A percentile compares a stretch with the other conserved stretches of the same genome.
Evolutionary conservation across 2,888 invertebrate species (phyloP).

Genomic region (Drosophila niveifrons): DNA sequence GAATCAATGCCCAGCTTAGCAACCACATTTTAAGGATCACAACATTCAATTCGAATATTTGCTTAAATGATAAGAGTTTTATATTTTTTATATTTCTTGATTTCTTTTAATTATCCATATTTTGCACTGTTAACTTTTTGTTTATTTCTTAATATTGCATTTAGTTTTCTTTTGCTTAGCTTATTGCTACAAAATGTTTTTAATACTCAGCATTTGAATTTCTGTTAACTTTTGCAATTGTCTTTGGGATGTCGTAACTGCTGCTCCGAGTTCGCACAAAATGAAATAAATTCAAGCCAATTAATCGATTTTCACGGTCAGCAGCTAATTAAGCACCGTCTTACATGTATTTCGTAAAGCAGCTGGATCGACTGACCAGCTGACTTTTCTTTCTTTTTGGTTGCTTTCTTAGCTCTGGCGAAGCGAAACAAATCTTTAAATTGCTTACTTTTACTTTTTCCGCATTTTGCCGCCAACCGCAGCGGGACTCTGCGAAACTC

Average conservation of each 20-base stretch:
- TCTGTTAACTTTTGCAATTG: neutral
- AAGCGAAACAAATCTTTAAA: conserved; percentile 75
- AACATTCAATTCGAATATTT: neutral
- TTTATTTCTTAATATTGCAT: too few species aligned
- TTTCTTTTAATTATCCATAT: neutral
- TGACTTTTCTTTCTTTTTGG: conserved; percentile 54
- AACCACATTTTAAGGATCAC: conserved; percentile 15
- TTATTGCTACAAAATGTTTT: neutral
- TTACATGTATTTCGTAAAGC: conserved; percentile 31
- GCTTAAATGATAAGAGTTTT: neutral
- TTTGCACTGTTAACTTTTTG: neutral
- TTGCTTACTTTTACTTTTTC: conserved; percentile 79
- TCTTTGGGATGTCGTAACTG: conserved; percentile 1
- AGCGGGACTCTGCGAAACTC: conserved; percentile 29
- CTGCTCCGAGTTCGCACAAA: conserved; percentile 23
- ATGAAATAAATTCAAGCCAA: conserved; percentile 46
- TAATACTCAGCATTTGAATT: neutral
- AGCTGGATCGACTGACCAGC: conserved; percentile 69
- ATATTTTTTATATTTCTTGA: conserved; percentile 3
- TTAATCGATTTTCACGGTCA: conserved; percentile 72
- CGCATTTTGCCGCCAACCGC: conserved; percentile 19
- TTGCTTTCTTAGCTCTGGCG: conserved; percentile 50
- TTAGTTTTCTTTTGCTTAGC: too few species aligned
- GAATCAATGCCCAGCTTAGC: conserved; percentile 5
- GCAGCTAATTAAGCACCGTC: conserved; percentile 58